A percentile compares a stretch with the other conserved stretches of the same genome.
phyloP scores from a whole-genome alignment of 2,888 invertebrate species.

The Caenorhabditis sp. region DNA sequence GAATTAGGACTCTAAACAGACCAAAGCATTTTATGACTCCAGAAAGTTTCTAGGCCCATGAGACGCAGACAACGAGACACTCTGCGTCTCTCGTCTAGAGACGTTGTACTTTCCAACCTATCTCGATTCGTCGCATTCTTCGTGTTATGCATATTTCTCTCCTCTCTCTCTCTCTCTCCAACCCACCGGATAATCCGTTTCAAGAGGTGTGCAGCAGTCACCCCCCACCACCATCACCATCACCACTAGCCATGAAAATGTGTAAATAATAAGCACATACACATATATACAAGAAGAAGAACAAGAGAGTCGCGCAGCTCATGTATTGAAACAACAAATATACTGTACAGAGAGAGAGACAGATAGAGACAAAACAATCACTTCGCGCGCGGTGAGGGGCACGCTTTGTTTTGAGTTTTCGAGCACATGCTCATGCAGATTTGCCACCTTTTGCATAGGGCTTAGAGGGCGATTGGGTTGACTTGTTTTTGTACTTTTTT shows the following conservation, averaged over 20 bases:
- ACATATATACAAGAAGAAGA: conserved; percentile 20
- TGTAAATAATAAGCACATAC: conserved; percentile 56
- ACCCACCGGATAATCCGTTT: conserved; percentile 55
- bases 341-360: too few relatives aligned
- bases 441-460: conserved; percentile 1
- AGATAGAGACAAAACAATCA: too few relatives aligned
- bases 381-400: background rate
- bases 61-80: background rate
- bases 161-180: background rate
- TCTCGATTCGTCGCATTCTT: too few relatives aligned
- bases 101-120: background rate
- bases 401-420: conserved; percentile 32
- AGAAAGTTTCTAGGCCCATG: too few relatives aligned
- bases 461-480: too few relatives aligned
- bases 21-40: too few relatives aligned
- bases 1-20: too few relatives aligned
- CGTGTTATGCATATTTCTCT: too few relatives aligned
- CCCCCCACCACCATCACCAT: too few relatives aligned
- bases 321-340: background rate
- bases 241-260: conserved; percentile 21
- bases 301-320: conserved; percentile 47
- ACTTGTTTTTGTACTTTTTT: too few relatives aligned
- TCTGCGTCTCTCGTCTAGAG: background rate
- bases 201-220: conserved; percentile 52
- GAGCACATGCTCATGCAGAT: background rate